These are phyloP conservation scores for Noctua janthina DNA, from an alignment of 2,888 invertebrate genomes.

Conservation along the genomic window DNA sequence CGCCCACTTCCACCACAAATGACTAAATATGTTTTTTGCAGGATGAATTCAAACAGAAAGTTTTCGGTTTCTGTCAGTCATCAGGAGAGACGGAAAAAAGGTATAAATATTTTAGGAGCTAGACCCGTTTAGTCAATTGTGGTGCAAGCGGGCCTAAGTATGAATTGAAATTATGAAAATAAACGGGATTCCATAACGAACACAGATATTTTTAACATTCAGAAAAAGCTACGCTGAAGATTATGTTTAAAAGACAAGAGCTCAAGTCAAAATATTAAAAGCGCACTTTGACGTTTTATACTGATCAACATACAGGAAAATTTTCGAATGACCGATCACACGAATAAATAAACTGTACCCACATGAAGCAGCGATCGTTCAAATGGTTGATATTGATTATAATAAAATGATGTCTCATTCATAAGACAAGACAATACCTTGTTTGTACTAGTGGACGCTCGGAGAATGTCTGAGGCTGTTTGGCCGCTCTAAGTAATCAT, in stretches of 20 bases:
- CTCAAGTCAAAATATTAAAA: neutral
- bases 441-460: slow-evolving; percentile 46
- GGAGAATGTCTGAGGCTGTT: slow-evolving; percentile 52
- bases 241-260: neutral
- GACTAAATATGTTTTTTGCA: neutral
- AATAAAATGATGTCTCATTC: slow-evolving; percentile 52
- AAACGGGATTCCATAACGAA: neutral
- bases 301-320: slow-evolving; percentile 15
- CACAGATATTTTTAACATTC: neutral
- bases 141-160: too few relatives aligned
- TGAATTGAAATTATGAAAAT: neutral
- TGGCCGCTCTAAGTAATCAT: slow-evolving; percentile 43
- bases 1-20: neutral
- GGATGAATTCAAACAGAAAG: neutral
- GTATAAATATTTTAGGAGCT: neutral
- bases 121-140: neutral
- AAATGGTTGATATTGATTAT: slow-evolving; percentile 45
- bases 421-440: slow-evolving; percentile 52
- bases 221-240: neutral
- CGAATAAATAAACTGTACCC: slow-evolving; percentile 11
- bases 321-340: neutral
- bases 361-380: slow-evolving; percentile 23
- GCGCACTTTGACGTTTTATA: neutral
- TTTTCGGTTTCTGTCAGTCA: neutral
- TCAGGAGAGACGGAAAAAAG: neutral